Evolutionary conservation across 1,140 invertebrate genomes (phyloP).

Genomic region (Coptotermes formosanus): DNA sequence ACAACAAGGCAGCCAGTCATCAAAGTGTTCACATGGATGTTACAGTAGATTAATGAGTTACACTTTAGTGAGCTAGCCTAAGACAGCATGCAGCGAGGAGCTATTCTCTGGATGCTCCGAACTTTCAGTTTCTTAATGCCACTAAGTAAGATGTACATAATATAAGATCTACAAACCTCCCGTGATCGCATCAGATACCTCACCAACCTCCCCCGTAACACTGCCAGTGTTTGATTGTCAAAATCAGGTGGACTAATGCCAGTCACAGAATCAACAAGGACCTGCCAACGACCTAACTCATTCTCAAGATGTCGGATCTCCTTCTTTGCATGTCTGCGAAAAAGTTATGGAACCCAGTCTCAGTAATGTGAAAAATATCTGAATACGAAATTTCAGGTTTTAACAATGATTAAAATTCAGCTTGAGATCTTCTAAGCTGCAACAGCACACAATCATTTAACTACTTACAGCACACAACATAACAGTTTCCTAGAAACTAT

Average conservation of each 20-base stretch:
- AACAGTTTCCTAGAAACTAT: no score
- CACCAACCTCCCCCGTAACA: conserved; percentile 88
- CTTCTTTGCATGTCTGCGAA: conserved; percentile 64
- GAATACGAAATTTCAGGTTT: not conserved
- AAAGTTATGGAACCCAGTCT: conserved; percentile 31
- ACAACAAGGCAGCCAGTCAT: not conserved
- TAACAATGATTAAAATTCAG: no score
- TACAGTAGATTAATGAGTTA: no score
- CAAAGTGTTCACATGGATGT: no score
- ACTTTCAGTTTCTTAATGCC: no score
- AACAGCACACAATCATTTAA: no score
- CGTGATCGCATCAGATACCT: conserved; percentile 93
- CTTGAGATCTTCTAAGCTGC: no score
- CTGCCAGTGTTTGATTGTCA: conserved; percentile 90
- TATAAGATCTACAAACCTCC: conserved; percentile 64
- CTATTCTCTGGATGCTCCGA: no score
- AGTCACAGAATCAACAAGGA: conserved; percentile 87
- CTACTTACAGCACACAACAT: no score
- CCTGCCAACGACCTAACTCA: conserved; percentile 87
- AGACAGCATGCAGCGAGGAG: no score
- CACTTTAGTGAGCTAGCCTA: no score
- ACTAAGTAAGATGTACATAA: no score
- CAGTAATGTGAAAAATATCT: not conserved
- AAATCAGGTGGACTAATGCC: conserved; percentile 76
- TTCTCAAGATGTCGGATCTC: conserved; percentile 88